A percentile compares a stretch with the other conserved stretches of the same genome.
These are phyloP conservation scores for Gymnosoma rotundatum DNA, from an alignment of 2,888 invertebrate species.

Conservation along the genomic window DNA sequence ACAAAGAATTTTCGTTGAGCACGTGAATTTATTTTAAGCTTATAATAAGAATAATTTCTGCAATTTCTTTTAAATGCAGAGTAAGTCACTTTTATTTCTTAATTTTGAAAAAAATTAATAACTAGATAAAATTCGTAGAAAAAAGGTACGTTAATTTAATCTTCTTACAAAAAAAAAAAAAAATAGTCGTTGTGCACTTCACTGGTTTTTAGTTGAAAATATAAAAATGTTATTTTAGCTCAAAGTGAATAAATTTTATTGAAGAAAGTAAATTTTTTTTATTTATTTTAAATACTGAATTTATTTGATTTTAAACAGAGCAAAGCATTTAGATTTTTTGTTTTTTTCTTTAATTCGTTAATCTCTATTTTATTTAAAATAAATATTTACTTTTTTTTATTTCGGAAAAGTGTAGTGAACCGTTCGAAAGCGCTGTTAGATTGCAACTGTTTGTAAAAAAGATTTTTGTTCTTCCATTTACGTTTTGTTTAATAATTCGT, in stretches of 20 bases:
- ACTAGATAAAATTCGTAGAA: constrained; percentile 35
- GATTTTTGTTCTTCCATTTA: constrained; percentile 54
- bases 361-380: constrained; percentile 43
- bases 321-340: constrained; percentile 42
- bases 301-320: constrained; percentile 58
- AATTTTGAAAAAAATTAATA: constrained; percentile 31
- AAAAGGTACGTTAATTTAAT: constrained; percentile 41
- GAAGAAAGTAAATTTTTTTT: constrained; percentile 19
- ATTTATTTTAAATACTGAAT: constrained; percentile 27
- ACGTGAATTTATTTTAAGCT: constrained; percentile 49
- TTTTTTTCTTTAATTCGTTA: constrained; percentile 41
- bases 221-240: not conserved
- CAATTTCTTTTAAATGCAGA: constrained; percentile 32
- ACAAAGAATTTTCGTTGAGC: constrained; percentile 62
- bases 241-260: constrained; percentile 26
- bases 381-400: not conserved
- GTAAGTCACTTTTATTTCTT: constrained; percentile 63
- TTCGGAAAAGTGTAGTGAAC: constrained; percentile 54
- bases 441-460: constrained; percentile 71
- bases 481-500: constrained; percentile 46
- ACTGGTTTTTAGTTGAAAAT: constrained; percentile 32
- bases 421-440: constrained; percentile 71
- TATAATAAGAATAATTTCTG: constrained; percentile 1
- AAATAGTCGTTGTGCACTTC: constrained; percentile 56
- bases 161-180: constrained; percentile 26